Conservation (phyloP, 2,888 invertebrate genomes). For the Cremastobaeus sp. region DNA sequence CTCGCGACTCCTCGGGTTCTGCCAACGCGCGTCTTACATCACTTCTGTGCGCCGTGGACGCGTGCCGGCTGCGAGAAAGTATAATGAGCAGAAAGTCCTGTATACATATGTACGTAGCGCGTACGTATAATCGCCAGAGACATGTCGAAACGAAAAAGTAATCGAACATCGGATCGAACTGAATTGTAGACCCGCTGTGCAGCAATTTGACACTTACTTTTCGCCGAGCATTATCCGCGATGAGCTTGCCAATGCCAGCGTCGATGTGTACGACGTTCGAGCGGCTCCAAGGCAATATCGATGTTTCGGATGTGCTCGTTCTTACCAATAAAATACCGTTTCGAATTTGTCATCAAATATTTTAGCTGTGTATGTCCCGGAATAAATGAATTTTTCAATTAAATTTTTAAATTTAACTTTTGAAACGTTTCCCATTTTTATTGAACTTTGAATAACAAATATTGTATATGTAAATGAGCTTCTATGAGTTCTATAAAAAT, state of each 20-base stretch:
- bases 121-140: slow-evolving; percentile 50
- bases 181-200: slow-evolving; percentile 37
- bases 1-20: slow-evolving; percentile 45
- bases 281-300: too few relatives aligned
- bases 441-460: too few relatives aligned
- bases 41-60: slow-evolving; percentile 64
- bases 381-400: too few relatives aligned
- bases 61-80: slow-evolving; percentile 66
- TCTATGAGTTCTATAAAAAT: too few relatives aligned
- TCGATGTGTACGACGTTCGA: not conserved
- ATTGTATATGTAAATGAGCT: too few relatives aligned
- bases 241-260: slow-evolving; percentile 9
- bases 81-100: slow-evolving; percentile 60
- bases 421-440: too few relatives aligned
- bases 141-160: slow-evolving; percentile 24
- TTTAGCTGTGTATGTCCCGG: too few relatives aligned
- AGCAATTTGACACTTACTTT: slow-evolving; percentile 40
- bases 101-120: slow-evolving; percentile 51
- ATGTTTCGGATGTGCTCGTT: too few relatives aligned
- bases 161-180: slow-evolving; percentile 44
- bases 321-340: too few relatives aligned
- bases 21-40: slow-evolving; percentile 58
- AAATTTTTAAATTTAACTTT: too few relatives aligned
- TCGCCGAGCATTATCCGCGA: slow-evolving; percentile 32
- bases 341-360: too few relatives aligned